A percentile compares a stretch with the other conserved stretches of the same genome.
Conservation (phyloP, 1,140 invertebrate species). For the Psix sp. region DNA sequence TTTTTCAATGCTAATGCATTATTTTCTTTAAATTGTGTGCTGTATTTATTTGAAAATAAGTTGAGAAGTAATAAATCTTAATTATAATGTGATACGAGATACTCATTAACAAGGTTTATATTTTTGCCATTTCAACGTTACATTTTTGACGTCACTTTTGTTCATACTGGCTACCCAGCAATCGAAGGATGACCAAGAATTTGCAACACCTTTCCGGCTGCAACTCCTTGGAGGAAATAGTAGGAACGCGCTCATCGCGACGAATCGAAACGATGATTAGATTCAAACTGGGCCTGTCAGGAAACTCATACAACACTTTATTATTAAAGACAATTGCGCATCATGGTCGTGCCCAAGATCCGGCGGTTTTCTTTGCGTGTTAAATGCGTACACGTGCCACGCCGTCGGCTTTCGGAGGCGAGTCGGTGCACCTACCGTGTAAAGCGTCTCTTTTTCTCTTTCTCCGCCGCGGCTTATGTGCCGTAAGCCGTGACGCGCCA, state of each 20-base stretch:
- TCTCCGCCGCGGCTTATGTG: conserved; percentile 38
- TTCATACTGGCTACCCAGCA: conserved; percentile 22
- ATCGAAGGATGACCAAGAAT: conserved; percentile 19
- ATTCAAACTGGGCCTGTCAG: conserved; percentile 69
- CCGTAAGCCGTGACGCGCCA: conserved; percentile 61
- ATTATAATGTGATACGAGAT: no score
- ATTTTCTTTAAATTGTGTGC: no score
- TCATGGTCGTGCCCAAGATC: conserved; percentile 58
- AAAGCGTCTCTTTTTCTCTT: conserved; percentile 25
- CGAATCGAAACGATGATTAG: conserved; percentile 52
- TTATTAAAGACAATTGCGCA: conserved; percentile 71
- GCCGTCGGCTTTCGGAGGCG: conserved; percentile 48
- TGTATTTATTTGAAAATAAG: no score
- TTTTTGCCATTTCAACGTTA: no score
- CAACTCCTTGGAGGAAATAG: conserved; percentile 22
- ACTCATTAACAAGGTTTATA: no score
- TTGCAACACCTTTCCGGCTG: conserved; percentile 56
- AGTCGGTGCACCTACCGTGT: conserved; percentile 63
- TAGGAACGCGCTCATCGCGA: conserved; percentile 28
- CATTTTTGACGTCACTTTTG: background rate
- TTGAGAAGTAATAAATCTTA: no score
- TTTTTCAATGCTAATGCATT: no score
- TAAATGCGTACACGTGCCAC: conserved; percentile 53
- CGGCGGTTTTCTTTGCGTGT: conserved; percentile 18
- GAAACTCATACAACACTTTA: conserved; percentile 69